These are phyloP conservation scores for Strigamia maritima DNA, from an alignment of 2,888 invertebrate species.

Conservation along the genomic window DNA sequence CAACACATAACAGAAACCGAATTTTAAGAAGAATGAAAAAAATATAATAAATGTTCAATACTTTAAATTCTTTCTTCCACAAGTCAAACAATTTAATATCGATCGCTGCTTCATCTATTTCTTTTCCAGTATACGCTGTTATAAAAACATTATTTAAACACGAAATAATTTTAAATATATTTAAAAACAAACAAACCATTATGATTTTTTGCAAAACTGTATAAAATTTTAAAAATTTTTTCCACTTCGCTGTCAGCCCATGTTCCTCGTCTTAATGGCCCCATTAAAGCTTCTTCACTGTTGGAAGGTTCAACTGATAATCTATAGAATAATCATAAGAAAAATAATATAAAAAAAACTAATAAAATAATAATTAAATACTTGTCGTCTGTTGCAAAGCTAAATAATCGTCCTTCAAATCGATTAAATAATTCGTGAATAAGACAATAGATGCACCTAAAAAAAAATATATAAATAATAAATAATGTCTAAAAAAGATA, in stretches of 20 bases:
- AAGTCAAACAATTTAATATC: conserved; percentile 61
- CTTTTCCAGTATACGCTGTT: background rate
- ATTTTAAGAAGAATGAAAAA: background rate
- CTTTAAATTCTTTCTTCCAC: conserved; percentile 65
- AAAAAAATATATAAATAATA: conserved; percentile 34
- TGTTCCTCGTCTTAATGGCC: conserved; percentile 58
- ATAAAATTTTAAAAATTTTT: conserved; percentile 58
- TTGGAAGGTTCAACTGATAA: background rate
- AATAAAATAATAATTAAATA: conserved; percentile 29
- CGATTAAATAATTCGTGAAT: conserved; percentile 50
- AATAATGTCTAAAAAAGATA: background rate
- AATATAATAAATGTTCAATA: conserved; percentile 45
- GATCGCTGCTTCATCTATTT: conserved; percentile 55
- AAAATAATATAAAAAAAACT: background rate
- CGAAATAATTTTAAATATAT: background rate
- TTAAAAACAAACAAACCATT: background rate
- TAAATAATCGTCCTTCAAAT: conserved; percentile 51
- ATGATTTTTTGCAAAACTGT: background rate
- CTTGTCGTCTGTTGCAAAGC: conserved; percentile 46
- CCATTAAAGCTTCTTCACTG: conserved; percentile 45
- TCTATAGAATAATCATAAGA: background rate
- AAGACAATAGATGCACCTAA: conserved; percentile 51
- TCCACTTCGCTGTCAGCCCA: conserved; percentile 65
- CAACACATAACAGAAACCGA: background rate
- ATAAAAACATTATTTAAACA: background rate